Base-by-base conservation (phyloP, 2,888 invertebrate species). In the Apodemia mormo region DNA sequence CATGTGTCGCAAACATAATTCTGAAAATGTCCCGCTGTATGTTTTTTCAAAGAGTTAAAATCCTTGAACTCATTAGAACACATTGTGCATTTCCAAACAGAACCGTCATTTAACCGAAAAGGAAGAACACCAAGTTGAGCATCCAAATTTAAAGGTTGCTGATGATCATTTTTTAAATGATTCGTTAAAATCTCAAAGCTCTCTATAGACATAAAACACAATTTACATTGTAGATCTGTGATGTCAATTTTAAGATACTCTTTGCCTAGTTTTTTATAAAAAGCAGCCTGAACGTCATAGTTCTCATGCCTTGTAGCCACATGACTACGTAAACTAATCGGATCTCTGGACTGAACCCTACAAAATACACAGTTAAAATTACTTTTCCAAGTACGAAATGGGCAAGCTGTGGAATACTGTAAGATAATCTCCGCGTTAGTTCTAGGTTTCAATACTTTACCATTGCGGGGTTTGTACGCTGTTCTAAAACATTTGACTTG, bases 1-100 rank as follows among this genome's bases (percentile, higher is more conserved):
- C 93, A 93, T 0, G 90, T 88, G 73, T 92, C 92, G 72, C 93
- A 93, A 9, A 93, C 93, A 71, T 91, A 92, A 71, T 93, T 93
- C 73, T 92, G 90, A 67, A 90, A 93, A 76, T 93, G 93, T 73
- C 87, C 87, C 0, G 87, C 81, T 0, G 92, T 93, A 71, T 93
- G 93, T 64, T 89, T 92, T 72, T 88, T 89, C n/a, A 93, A 73
- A 0, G 88, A 88, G 0, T 86, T 80, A 67, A 92, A 92, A 75
- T 92, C 90, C 81, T 90, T 89, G 66, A 93, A 93, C 72, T 87
- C 86, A 68, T 91, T 89, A 0, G 89, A 84, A 75, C 93, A 93
- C 72, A 92, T 87, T 0, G 90, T 89, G 68, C 92, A 93, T 75
- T 90, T 88, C 92, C 92, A 93, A 43, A 84, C 77, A 0, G 89